A percentile compares a stretch with the other conserved stretches of the same genome.
Evolutionary conservation across 2,888 invertebrate species (phyloP).

Genomic region (Acronicta alni): DNA sequence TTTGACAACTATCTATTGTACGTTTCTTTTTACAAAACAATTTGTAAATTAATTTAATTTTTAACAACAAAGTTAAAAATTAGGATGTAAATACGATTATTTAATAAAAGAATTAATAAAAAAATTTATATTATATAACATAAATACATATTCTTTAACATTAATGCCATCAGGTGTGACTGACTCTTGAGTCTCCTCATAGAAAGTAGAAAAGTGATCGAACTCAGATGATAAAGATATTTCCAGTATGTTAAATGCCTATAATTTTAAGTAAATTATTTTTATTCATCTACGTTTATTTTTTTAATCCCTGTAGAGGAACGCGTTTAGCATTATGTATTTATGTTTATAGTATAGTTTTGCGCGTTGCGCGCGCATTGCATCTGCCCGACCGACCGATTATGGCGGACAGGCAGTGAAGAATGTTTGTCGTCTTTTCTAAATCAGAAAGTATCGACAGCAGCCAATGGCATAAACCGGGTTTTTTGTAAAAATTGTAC

Average conservation of each 20-base stretch:
- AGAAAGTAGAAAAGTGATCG: too few relatives aligned
- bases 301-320: constrained; percentile 42
- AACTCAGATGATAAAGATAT: too few relatives aligned
- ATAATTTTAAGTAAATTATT: background rate
- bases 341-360: constrained; percentile 86
- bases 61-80: too few relatives aligned
- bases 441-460: constrained; percentile 90
- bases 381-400: constrained; percentile 87
- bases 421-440: constrained; percentile 87
- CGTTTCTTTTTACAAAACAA: constrained; percentile 42
- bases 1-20: constrained; percentile 50
- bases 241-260: too few relatives aligned
- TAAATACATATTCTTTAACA: too few relatives aligned
- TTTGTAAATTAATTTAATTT: background rate
- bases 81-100: too few relatives aligned
- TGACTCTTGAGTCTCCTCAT: too few relatives aligned
- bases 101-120: too few relatives aligned
- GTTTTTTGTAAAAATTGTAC: constrained; percentile 91
- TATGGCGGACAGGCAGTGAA: constrained; percentile 88
- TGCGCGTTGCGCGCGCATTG: constrained; percentile 89
- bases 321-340: constrained; percentile 63
- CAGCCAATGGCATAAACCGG: constrained; percentile 91
- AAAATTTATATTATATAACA: too few relatives aligned
- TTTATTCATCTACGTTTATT: background rate
- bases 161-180: too few relatives aligned